Conservation (phyloP, 2,113 vertebrate species). For the Rhynchomys soricoides region DNA sequence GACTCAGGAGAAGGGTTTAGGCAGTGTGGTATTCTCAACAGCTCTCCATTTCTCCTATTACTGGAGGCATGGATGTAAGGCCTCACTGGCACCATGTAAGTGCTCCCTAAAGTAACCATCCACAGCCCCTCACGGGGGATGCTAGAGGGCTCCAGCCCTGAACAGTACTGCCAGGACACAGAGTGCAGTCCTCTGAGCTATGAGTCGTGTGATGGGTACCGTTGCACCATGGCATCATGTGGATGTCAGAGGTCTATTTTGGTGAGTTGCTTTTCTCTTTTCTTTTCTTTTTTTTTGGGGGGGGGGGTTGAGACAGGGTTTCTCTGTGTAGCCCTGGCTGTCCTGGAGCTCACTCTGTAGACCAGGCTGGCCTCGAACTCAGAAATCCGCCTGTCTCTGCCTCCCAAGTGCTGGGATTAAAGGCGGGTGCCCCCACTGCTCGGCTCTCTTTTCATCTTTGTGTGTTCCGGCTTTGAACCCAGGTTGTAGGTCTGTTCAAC, state of each 20-base stretch:
- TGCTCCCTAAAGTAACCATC: too few relatives aligned
- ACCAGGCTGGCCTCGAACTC: too few relatives aligned
- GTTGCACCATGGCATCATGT: background rate
- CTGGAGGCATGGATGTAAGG: too few relatives aligned
- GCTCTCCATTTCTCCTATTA: background rate
- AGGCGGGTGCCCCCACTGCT: too few relatives aligned
- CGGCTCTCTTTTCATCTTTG: background rate
- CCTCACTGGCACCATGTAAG: background rate
- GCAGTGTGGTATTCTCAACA: background rate
- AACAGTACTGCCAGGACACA: background rate
- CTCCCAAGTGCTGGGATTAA: too few relatives aligned
- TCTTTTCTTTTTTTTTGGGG: too few relatives aligned
- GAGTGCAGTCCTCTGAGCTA: background rate
- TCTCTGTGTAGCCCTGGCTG: too few relatives aligned
- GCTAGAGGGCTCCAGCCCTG: background rate
- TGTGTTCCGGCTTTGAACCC: background rate
- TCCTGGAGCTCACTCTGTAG: too few relatives aligned
- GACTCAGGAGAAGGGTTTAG: background rate
- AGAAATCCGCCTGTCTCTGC: too few relatives aligned
- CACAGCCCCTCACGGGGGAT: background rate
- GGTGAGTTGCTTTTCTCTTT: background rate
- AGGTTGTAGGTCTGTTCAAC: background rate
- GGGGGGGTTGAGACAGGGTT: too few relatives aligned
- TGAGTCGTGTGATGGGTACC: too few relatives aligned
- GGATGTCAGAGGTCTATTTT: background rate